Evolutionary conservation across 2,113 vertebrate species (phyloP), one percentile per base, ranked within the genome.

Genomic region (Ammodytes dubius): DNA sequence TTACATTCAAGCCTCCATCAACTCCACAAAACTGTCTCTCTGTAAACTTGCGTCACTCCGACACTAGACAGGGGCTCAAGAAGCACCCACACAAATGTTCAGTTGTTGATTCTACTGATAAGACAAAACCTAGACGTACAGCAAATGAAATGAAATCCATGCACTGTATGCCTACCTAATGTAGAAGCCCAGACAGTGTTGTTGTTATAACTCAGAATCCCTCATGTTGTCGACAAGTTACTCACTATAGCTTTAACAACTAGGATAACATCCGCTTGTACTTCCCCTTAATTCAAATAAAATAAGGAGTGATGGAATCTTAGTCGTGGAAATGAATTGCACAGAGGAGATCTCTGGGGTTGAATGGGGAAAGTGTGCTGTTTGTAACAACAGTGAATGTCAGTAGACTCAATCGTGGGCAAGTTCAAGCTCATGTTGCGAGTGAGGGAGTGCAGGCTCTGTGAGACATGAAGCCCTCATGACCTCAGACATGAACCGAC

Each of bases 351-450:
- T 79, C 81, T 85, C 80, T 59, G 45, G 77, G 77, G 68, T 45
- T 27, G 66, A 50, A 6, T 10, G 37, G 58, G 15, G 64, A 61
- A 49, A 61, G 42, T 10, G 27, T 49, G 39, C 15, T 19, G 50
- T 74, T 78, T 77, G 61, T 71, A 69, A 82, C 71, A 69, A 67
- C 50, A 70, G 68, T 77, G 77, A 88, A 91, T 89, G 87, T 89
- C 88, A 90, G 67, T 14, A 42, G 84, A 79, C 66, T 68, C 73
- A 40, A 63, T 43, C 35, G 49, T 53, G 68, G 66, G 77, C 49
- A 58, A 69, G 69, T 77, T 78, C 67, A 60, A 6, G 64, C 73
- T 74, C 58, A 19, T 11, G 73, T 50, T 77, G 63, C 52, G 4
- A 72, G 47, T 1, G 17, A 50, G 64, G 57, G 37, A 73, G 77